phyloP scores from a whole-genome alignment of 2,113 vertebrate genomes.

The Callocephalon fimbriatum region DNA sequence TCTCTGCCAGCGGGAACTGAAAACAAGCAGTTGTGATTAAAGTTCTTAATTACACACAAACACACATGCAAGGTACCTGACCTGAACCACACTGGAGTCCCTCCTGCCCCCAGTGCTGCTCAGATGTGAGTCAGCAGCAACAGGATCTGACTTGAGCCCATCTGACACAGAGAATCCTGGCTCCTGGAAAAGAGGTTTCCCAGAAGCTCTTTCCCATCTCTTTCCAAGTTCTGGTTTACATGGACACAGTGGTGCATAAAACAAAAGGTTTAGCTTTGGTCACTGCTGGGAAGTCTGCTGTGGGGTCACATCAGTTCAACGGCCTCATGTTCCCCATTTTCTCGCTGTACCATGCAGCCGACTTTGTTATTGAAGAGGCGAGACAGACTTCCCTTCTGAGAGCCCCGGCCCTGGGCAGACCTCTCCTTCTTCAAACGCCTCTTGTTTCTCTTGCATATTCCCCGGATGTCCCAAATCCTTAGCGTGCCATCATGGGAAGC shows the following conservation, averaged over 20 bases:
- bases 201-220: background rate
- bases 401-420: constrained; percentile 52
- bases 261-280: constrained; percentile 15
- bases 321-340: constrained; percentile 44
- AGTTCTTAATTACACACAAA: background rate
- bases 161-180: background rate
- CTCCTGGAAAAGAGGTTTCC: background rate
- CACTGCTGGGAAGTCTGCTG: background rate
- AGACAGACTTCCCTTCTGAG: constrained; percentile 73
- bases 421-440: constrained; percentile 56
- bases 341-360: constrained; percentile 71
- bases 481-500: constrained; percentile 81
- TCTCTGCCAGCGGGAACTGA: background rate
- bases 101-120: background rate
- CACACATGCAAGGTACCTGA: background rate
- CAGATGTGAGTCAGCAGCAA: background rate
- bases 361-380: constrained; percentile 83
- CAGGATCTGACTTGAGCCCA: background rate
- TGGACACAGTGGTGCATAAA: constrained; percentile 38
- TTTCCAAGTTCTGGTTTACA: background rate
- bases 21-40: rapidly evolving
- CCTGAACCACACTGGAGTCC: background rate
- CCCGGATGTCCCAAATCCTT: constrained; percentile 80
- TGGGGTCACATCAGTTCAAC: constrained; percentile 61
- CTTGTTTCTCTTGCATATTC: constrained; percentile 64